Evolutionary conservation across 2,113 vertebrate species (phyloP).

Genomic region (Carlito syrichta): DNA sequence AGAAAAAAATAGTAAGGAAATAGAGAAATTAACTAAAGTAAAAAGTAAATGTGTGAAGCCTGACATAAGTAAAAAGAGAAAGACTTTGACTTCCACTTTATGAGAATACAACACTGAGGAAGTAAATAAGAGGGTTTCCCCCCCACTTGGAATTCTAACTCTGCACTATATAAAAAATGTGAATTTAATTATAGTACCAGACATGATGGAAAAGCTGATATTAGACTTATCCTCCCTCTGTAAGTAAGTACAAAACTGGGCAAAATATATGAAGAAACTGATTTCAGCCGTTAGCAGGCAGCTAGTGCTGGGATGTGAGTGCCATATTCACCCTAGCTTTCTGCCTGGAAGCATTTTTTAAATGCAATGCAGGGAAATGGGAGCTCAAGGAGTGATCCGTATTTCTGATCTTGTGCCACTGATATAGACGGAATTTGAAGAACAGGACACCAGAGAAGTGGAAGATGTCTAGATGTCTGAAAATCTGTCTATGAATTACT

Average conservation of each 20-base stretch:
- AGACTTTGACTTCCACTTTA: not conserved
- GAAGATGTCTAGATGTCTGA: no score
- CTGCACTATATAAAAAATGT: not conserved
- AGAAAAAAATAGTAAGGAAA: not conserved
- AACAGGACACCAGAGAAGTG: not conserved
- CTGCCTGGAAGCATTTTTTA: not conserved
- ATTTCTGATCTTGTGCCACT: not conserved
- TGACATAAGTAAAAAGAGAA: not conserved
- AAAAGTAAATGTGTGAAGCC: not conserved
- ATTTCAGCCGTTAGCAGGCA: not conserved
- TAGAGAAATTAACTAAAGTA: not conserved
- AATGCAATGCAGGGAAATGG: not conserved
- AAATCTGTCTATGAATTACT: no score
- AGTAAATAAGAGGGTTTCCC: not conserved
- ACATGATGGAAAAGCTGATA: not conserved
- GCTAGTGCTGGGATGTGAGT: not conserved
- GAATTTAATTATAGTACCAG: not conserved
- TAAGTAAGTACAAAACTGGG: not conserved
- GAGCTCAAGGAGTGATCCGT: not conserved
- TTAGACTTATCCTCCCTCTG: not conserved
- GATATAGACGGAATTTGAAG: not conserved
- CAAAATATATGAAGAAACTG: not conserved
- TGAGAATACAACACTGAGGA: not conserved
- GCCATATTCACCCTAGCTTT: not conserved
- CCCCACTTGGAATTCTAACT: not conserved